These are phyloP conservation scores for Caenorhabditis inopinata DNA, from an alignment of 1,140 invertebrate genomes.

Conservation along the genomic window DNA sequence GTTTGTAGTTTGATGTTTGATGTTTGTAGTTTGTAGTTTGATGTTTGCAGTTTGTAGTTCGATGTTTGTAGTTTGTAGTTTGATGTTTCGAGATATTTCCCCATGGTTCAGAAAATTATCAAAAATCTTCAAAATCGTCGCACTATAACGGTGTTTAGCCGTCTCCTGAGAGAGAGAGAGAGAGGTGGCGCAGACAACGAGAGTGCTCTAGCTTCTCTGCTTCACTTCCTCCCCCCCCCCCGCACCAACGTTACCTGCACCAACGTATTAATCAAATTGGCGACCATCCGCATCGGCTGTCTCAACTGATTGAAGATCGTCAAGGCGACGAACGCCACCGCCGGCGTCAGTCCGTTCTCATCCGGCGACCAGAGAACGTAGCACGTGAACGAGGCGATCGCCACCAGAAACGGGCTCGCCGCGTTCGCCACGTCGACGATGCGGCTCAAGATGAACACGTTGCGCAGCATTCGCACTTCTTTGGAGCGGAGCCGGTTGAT, in stretches of 20 bases:
- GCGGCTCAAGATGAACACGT: conserved; percentile 16
- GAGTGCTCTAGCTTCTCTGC: too few relatives aligned
- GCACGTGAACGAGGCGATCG: conserved; percentile 12
- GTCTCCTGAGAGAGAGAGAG: too few relatives aligned
- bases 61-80: too few relatives aligned
- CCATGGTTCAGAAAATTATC: too few relatives aligned
- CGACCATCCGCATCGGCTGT: conserved; percentile 42
- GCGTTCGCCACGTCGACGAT: conserved; percentile 12
- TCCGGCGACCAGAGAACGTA: not conserved
- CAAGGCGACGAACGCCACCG: conserved; percentile 72
- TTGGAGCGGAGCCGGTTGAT: conserved; percentile 37
- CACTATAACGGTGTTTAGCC: too few relatives aligned
- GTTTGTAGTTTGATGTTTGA: too few relatives aligned
- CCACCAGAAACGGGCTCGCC: not conserved
- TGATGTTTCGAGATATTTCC: too few relatives aligned
- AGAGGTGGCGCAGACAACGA: too few relatives aligned
- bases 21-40: too few relatives aligned
- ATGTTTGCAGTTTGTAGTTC: too few relatives aligned
- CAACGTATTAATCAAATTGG: conserved; percentile 27
- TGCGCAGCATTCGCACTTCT: conserved; percentile 19
- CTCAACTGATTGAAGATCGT: conserved; percentile 72
- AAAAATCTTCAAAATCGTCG: too few relatives aligned
- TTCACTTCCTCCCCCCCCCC: too few relatives aligned
- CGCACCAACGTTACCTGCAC: conserved; percentile 4
- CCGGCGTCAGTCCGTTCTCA: conserved; percentile 68